Conservation (phyloP, 2,888 invertebrate species). For the Fragum sueziense region DNA sequence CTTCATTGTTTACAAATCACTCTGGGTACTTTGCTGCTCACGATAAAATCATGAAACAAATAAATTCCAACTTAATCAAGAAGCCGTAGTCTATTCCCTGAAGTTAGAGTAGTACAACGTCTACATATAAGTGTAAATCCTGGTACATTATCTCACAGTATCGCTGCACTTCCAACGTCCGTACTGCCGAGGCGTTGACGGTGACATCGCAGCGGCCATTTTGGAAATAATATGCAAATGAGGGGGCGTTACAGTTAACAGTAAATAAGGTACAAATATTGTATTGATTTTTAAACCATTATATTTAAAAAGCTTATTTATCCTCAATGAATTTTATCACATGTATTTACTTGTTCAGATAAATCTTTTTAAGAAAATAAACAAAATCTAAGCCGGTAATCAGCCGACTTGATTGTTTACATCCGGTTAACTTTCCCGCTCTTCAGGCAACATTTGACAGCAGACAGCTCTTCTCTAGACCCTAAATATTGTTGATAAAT, state of each 20-base stretch:
- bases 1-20: slow-evolving; percentile 22
- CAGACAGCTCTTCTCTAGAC: too few species aligned
- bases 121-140: too few species aligned
- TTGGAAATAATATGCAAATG: slow-evolving; percentile 65
- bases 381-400: neutral
- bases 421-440: neutral
- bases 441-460: too few species aligned
- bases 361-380: too few species aligned
- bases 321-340: too few species aligned
- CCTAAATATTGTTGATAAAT: too few species aligned
- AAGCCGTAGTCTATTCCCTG: neutral
- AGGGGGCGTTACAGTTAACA: slow-evolving; percentile 57
- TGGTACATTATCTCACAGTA: too few species aligned
- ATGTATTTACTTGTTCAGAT: too few species aligned
- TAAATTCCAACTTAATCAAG: neutral
- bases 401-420: neutral
- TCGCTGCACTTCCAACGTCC: neutral
- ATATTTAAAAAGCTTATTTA: too few species aligned
- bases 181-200: neutral
- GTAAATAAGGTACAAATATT: too few species aligned
- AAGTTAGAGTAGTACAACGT: too few species aligned
- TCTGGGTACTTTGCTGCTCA: neutral
- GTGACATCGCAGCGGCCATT: slow-evolving; percentile 37
- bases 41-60: neutral
- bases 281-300: too few species aligned